Base-by-base conservation (phyloP, 1,140 invertebrate genomes). In the Trissolcus basalis region DNA sequence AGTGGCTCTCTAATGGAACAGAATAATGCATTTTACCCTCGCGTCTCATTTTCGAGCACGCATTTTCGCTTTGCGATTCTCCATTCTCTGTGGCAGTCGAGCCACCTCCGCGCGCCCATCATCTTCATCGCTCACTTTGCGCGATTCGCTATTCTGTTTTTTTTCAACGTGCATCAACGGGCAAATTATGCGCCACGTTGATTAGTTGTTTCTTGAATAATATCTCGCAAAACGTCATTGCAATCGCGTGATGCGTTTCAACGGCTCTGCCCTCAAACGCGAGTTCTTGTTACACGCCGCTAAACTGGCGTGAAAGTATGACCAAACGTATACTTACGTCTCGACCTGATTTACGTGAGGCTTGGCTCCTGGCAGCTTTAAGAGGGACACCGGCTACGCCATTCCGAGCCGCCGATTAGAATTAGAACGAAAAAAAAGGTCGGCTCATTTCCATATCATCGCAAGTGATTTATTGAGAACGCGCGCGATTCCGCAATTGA, bases 281-380 rank as follows among this genome's bases (percentile, higher is more conserved):
- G 6, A 27, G 19, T 3, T 27, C 6, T 3, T 27, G 19, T 27
- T 27, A 27, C 6, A 6, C 19, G 19, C n/a, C n/a, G 19, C 19
- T 27, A 27, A 27, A 27, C 19, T 27, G 19, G 19, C 19, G 19
- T 32, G 43, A 43, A 33, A 74, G 68, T 58, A 61, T 68, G 68
- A 68, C 71, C 51, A 74, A 74, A 74, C 71, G 71, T 68, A 74
- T 74, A 74, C 63, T 74, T 74, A 68, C 53, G 49, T 41, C n/a
- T 45, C 56, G 63, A 13, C 70, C 70, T 74, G 63, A 74, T 74
- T 74, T 74, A 63, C 16, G 32, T 15, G 33, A 59, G 64, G 63
- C 58, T 68, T 68, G 71, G 58, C 48, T 63, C 36, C 44, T 63
- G 71, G 58, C 71, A 68, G 71, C 53, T 68, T 59, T 43, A 68